A percentile compares a stretch with the other conserved stretches of the same genome.
Evolutionary conservation across 2,888 invertebrate species (phyloP).

Genomic region (Euplagia quadripunctaria): DNA sequence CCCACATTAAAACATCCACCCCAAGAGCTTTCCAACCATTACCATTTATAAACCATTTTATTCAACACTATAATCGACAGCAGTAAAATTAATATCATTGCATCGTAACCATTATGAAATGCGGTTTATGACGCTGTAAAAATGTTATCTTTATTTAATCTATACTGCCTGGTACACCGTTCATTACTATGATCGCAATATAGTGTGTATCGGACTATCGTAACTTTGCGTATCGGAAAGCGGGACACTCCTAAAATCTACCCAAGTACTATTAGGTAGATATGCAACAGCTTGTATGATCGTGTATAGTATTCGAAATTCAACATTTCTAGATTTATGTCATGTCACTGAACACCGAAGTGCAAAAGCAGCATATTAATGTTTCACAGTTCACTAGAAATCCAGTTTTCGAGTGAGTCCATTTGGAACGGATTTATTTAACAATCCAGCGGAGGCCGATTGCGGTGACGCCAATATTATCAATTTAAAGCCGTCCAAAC

Average conservation of each 20-base stretch:
- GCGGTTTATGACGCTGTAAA: conserved; percentile 9
- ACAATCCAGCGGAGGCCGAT: too few species aligned
- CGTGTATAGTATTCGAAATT: neutral
- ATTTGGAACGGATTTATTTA: too few species aligned
- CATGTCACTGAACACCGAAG: too few species aligned
- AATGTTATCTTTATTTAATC: conserved; percentile 10
- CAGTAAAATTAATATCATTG: conserved; percentile 6
- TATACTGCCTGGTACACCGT: neutral
- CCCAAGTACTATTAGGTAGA: too few species aligned
- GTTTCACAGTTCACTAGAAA: too few species aligned
- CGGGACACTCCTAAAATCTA: neutral
- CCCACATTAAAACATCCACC: neutral
- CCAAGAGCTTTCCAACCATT: neutral
- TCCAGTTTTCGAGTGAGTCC: too few species aligned
- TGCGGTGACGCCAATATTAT: too few species aligned
- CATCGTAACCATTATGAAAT: conserved; percentile 2
- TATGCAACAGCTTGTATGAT: too few species aligned
- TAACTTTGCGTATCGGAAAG: neutral
- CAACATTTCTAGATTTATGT: neutral
- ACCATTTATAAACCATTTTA: conserved; percentile 2
- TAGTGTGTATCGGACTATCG: neutral
- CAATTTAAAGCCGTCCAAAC: too few species aligned
- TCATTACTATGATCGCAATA: neutral
- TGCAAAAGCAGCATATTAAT: too few species aligned
- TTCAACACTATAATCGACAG: conserved; percentile 7